A percentile compares a stretch with the other conserved stretches of the same genome.
phyloP scores from a whole-genome alignment of 2,888 invertebrate genomes.

The Lymantria monacha region DNA sequence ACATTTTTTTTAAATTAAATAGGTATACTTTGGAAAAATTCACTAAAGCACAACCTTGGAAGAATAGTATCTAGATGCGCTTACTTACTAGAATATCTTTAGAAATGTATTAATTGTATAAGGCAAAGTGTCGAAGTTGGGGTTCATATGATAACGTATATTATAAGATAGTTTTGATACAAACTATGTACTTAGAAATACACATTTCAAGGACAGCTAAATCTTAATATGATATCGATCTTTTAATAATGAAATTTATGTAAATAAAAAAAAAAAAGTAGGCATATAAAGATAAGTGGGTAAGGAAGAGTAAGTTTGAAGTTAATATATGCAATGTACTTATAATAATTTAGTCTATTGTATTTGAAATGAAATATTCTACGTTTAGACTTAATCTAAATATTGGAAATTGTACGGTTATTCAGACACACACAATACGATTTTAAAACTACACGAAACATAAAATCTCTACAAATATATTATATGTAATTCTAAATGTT shows the following conservation, averaged over 20 bases:
- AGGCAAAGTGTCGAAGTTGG: slow-evolving; percentile 80
- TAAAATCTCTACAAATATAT: slow-evolving; percentile 48
- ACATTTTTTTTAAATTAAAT: slow-evolving; percentile 45
- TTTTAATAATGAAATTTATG: slow-evolving; percentile 5
- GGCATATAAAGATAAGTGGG: slow-evolving; percentile 18
- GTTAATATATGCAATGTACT: slow-evolving; percentile 24
- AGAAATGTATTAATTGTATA: slow-evolving; percentile 70
- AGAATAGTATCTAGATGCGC: slow-evolving; percentile 79
- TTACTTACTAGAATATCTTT: slow-evolving; percentile 74
- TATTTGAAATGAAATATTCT: slow-evolving; percentile 30
- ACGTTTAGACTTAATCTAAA: slow-evolving; percentile 20
- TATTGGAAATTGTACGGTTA: slow-evolving; percentile 22
- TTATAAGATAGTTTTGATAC: slow-evolving; percentile 39
- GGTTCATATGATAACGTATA: slow-evolving; percentile 62
- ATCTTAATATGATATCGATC: slow-evolving; percentile 4
- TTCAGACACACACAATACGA: slow-evolving; percentile 25
- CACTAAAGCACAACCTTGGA: slow-evolving; percentile 82
- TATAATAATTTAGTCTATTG: slow-evolving; percentile 30
- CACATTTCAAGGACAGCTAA: slow-evolving; percentile 22
- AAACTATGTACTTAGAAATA: slow-evolving; percentile 30
- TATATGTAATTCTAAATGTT: slow-evolving; percentile 28
- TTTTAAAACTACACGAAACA: slow-evolving; percentile 25
- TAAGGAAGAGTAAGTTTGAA: slow-evolving; percentile 21
- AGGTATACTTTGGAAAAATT: slow-evolving; percentile 67
- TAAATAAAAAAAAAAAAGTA: slow-evolving; percentile 18